Base-by-base conservation (phyloP, 2,113 vertebrate genomes). In the Puma concolor region DNA sequence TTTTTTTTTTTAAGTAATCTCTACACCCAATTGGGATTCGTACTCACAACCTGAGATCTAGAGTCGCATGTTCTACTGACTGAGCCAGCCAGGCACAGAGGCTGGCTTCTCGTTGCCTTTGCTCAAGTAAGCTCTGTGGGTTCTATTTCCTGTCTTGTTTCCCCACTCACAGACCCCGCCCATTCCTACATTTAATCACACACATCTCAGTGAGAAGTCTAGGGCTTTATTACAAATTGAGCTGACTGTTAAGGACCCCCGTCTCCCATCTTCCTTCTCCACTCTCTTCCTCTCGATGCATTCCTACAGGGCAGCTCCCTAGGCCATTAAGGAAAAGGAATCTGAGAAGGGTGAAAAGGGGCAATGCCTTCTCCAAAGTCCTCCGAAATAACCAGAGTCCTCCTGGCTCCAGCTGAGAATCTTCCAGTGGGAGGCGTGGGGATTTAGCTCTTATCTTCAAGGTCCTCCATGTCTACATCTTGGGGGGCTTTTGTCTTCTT, bases 381-480 rank as follows among this genome's bases (percentile, higher is more conserved):
- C 81, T 89, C 44, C 57, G 63, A 95, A 96, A 80, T 38, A 60
- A 21, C 50, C 82, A 72, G 7, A 94, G 85, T 83, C 64, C 64
- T 92, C 21, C 31, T 66, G 66, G 80, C 57, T 91, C 64, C 64
- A 21, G 69, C 0, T 87, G 80, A 94, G 81, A 93, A 91, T 52
- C 76, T 85, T 91, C 63, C 36, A 25, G 29, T 23, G 52, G 23
- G 63, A 87, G 38, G 66, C 12, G 33, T 52, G 19, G 33, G 52
- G 38, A 9, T 63, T 97, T 71, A 98, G 94, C 64, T 95, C 48
- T 81, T 52, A 27, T 66, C n/a, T 72, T 91, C 96, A 33, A 94
- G 31, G 38, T 98, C 97, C 29, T 95, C 95, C 98, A 98, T 99
- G 14, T 97, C 98, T 48, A 98, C 95, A 71, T 98, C 97, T 66